Evolutionary conservation across 2,888 invertebrate species (phyloP), one percentile per base, ranked within the genome.

Genomic region (Amiota communis): DNA sequence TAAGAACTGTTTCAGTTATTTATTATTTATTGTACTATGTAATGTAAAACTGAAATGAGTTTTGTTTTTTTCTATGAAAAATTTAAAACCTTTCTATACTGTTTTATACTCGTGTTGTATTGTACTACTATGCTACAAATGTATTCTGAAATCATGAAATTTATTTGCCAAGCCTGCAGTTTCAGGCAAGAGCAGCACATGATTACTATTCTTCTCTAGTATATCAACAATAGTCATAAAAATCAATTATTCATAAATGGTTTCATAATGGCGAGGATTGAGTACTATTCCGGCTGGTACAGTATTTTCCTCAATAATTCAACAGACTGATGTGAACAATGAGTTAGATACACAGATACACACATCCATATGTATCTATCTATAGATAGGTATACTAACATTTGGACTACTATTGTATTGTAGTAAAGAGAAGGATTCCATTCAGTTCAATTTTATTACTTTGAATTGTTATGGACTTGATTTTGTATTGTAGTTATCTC

Each of bases 161-260:
- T 53, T 15, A 53, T 53, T n/a, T 53, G 15, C 15, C 3, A 13
- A 15, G 53, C 53, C 53, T 17, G 8, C 1, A 56, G 8, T 56
- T 56, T 8, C 17, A 56, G 56, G 56, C n/a, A 17, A 56, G 23
- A 17, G 8, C 23, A 17, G 59, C 20, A 59, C 17, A 68, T 68
- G 67, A 68, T 68, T 68, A 36, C 67, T 13, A 68, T 68, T 51
- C 67, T 68, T 63, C 63, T 36, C 36, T 63, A n/a, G n/a, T n/a
- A 46, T 23, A 23, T 17, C 51, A 17, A 53, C 51, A 51, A 68
- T 53, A 68, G 67, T 68, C 67, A 53, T 68, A 68, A 68, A 68
- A 68, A 68, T 68, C 67, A 68, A 68, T 68, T 68, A 68, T 68
- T 68, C 67, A 68, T 68, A 68, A 68, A 68, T 68, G 67, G n/a